phyloP scores from a whole-genome alignment of 2,797 vertebrate genomes.

The Hipposideros larvatus region DNA sequence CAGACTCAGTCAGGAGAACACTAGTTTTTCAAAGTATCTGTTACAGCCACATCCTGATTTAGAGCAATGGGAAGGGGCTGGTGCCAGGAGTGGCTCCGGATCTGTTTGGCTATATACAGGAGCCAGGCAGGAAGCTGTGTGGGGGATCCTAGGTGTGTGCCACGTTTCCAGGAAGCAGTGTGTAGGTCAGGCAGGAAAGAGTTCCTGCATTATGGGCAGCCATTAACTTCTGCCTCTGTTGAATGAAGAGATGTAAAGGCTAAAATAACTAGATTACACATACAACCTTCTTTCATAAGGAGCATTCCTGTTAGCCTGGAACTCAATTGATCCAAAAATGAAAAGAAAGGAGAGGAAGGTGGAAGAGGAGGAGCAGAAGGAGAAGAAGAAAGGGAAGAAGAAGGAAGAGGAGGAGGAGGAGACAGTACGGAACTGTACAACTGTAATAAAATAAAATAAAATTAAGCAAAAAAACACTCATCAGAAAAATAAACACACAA shows the following conservation, averaged over 20 bases:
- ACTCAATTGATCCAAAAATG: not conserved
- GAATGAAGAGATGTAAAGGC: not conserved
- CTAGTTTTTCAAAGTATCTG: not conserved
- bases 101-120: rapidly evolving
- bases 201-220: rapidly evolving
- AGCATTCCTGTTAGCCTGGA: not conserved
- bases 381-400: not conserved
- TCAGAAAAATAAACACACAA: not conserved
- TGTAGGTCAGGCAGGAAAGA: not conserved
- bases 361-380: rapidly evolving
- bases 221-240: not conserved
- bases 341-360: not conserved
- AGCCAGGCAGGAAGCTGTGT: not conserved
- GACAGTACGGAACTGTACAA: not conserved
- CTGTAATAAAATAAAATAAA: not conserved
- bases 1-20: not conserved
- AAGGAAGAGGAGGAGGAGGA: not conserved
- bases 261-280: not conserved
- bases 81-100: not conserved
- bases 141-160: rapidly evolving
- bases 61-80: not conserved
- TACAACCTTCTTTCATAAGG: not conserved
- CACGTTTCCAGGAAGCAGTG: not conserved
- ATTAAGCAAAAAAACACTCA: not conserved
- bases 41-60: not conserved